Conservation (phyloP, 2,888 invertebrate genomes). For the Chironomus riparius region DNA sequence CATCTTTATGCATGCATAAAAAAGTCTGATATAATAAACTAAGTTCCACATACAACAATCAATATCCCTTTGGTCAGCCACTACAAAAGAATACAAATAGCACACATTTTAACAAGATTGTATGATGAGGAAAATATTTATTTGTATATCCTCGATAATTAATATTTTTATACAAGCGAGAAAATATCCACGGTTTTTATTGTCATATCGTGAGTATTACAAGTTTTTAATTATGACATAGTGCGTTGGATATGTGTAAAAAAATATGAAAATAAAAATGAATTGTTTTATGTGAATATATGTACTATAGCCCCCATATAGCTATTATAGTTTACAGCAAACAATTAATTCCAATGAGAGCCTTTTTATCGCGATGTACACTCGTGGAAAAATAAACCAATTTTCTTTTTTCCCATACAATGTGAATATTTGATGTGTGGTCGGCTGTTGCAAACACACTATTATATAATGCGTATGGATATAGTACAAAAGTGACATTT, state of each 20-base stretch:
- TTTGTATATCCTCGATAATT: not conserved
- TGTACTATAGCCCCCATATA: not conserved
- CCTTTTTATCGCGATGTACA: not conserved
- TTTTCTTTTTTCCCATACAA: not conserved
- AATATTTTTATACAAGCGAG: not conserved
- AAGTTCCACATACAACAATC: too few relatives aligned
- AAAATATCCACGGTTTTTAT: not conserved
- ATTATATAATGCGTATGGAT: too few relatives aligned
- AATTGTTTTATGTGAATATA: not conserved
- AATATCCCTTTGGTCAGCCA: too few relatives aligned
- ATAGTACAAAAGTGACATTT: not conserved
- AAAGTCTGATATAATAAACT: too few relatives aligned
- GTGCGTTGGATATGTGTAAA: not conserved
- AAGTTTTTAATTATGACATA: not conserved
- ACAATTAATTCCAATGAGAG: not conserved
- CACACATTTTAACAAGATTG: too few relatives aligned
- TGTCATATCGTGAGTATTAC: not conserved
- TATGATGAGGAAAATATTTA: not conserved
- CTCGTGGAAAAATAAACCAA: not conserved
- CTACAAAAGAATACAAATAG: too few relatives aligned
- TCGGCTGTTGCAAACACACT: too few relatives aligned
- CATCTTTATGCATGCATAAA: too few relatives aligned
- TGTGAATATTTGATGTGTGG: not conserved
- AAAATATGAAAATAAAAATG: too few relatives aligned
- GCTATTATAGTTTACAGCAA: not conserved